Conservation (phyloP, 1,140 invertebrate species). For the Brachionus rubens region DNA sequence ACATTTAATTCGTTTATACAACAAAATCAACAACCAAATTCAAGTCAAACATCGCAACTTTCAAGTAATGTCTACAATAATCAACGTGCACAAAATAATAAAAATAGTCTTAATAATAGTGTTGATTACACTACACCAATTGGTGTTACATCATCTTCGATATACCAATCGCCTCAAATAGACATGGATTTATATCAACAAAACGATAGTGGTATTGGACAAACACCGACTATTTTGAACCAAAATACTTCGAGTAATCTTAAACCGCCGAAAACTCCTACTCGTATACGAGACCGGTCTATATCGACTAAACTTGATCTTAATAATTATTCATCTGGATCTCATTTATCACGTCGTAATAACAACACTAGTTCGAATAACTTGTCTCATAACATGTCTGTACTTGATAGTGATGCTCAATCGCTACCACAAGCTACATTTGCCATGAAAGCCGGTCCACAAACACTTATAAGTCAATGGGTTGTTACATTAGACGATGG, state of each 20-base stretch:
- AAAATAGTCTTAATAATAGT: constrained; percentile 31
- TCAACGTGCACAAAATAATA: background rate
- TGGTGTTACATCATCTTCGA: constrained; percentile 17
- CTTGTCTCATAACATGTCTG: too few species aligned
- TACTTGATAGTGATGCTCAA: constrained; percentile 39
- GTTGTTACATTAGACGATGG: constrained; percentile 42
- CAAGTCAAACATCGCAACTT: background rate
- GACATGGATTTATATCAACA: constrained; percentile 37
- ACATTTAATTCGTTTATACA: background rate
- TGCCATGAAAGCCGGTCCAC: constrained; percentile 44
- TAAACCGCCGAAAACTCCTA: constrained; percentile 38
- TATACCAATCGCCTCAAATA: constrained; percentile 37
- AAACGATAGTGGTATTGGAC: background rate
- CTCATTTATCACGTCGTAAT: background rate
- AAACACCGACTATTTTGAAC: too few species aligned
- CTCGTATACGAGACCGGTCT: constrained; percentile 3
- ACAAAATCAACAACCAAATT: background rate
- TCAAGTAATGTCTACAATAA: background rate
- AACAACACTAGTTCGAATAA: constrained; percentile 17
- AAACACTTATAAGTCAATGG: constrained; percentile 45
- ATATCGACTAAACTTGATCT: background rate
- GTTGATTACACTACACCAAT: constrained; percentile 36
- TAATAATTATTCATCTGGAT: background rate
- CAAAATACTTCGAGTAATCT: background rate
- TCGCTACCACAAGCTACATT: constrained; percentile 40